Base-by-base conservation (phyloP, 2,888 invertebrate genomes). In the Drosophila fulvimacula region DNA sequence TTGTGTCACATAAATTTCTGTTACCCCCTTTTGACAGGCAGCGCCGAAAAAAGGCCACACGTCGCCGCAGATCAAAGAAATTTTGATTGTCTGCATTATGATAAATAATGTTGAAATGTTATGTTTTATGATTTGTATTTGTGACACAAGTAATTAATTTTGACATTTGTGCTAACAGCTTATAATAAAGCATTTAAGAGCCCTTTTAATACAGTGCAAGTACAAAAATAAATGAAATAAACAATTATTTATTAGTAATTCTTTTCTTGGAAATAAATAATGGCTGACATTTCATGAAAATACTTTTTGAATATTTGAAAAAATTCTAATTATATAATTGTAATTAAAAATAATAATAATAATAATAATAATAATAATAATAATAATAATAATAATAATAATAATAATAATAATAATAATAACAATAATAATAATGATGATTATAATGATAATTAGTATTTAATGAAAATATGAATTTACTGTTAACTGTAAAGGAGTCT, bases 141-240 rank as follows among this genome's bases (percentile, higher is more conserved):
- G 68, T 90, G 90, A 86, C 90, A 86, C 74, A 73, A 88, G 90
- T 80, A 78, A 86, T 90, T 83, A 82, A 79, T 78, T 76, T 63
- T 88, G 85, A 90, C 85, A 85, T 84, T 84, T 88, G 76, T 76
- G 82, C 85, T 76, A 89, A 89, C 86, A 85, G 85, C 71, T 86
- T 77, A 76, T 72, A 72, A 85, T 85, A 88, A 79, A 89, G 63
- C 72, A 82, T 88, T 76, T 75, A 75, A 46, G 32, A 57, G 27
- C 15, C 51, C 19, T 51, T 30, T 11, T 2, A 17, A 19, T 21
- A 7, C 3, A 38, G 32, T 49, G 39, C 38, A 30, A 34, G 24
- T 58, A 6, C 27, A 36, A 7, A 6, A 5, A 17, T n/a, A n/a
- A n/a, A n/a, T n/a, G n/a, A n/a, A 21, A 24, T 46, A 13, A 21